Evolutionary conservation across 2,797 vertebrate species (phyloP), one percentile per base, ranked within the genome.

Genomic region (Poeciliopsis infans): DNA sequence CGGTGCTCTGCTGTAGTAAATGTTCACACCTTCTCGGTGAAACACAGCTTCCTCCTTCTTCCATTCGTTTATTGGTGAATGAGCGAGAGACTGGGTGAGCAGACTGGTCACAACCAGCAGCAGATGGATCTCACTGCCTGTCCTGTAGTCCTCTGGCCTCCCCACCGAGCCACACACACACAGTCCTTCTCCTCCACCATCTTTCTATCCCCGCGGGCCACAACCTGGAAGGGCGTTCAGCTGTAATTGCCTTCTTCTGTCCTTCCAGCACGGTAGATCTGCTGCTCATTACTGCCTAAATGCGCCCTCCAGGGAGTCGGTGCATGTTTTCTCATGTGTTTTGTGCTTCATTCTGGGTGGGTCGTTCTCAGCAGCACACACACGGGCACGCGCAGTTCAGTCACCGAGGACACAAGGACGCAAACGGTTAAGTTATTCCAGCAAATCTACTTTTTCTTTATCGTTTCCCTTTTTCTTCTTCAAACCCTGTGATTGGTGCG

Each of bases 171-270:
- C 80, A 75, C 87, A 85, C 77, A 83, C 16, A 55, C 74, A 74
- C 84, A 8, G 64, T 57, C 28, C 39, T 3, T 71, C 46, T 72
- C 53, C 28, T 71, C 51, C 23, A 76, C 36, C 18, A 41, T 41
- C 69, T 23, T 73, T 77, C 80, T 39, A 71, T 55, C 78, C 76
- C 79, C 7, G 16, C 12, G 31, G 84, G 78, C 82, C 78, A 81
- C 82, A 86, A 91, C 90, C 91, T 87, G 87, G 86, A 90, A 85
- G 87, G 88, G 89, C 75, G 25, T 86, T 91, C 79, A 80, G 28
- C 85, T 80, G 82, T 93, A 93, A 95, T 93, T 93, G 91, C 88
- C 84, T 89, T 86, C 82, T 90, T 90, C 92, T 92, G 89, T 94
- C 84, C 91, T 91, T 93, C 86, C 87, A 87, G 88, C 85, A 49